phyloP scores from a whole-genome alignment of 2,888 invertebrate genomes.

The Drosophila peninsularis region DNA sequence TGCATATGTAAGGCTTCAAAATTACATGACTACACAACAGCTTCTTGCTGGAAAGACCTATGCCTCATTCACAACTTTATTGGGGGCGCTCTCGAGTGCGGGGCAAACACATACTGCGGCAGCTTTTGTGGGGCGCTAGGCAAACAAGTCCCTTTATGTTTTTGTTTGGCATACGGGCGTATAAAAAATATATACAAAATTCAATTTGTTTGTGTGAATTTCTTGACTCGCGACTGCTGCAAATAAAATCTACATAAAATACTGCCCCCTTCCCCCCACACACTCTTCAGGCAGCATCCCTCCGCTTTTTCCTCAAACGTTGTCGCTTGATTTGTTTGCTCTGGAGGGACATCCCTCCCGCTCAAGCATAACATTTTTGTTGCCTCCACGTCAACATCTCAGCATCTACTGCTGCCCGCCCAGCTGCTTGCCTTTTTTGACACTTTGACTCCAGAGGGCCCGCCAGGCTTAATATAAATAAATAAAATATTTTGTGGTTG shows the following conservation, averaged over 20 bases:
- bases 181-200: slow-evolving; percentile 75
- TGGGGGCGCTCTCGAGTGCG: background rate
- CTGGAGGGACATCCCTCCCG: slow-evolving; percentile 7
- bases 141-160: slow-evolving; percentile 65
- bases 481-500: slow-evolving; percentile 71
- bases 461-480: slow-evolving; percentile 53
- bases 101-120: slow-evolving; percentile 33
- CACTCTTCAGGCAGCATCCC: background rate
- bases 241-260: slow-evolving; percentile 77
- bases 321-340: slow-evolving; percentile 58
- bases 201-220: slow-evolving; percentile 73
- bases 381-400: background rate
- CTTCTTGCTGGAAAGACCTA: background rate
- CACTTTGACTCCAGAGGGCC: slow-evolving; percentile 50
- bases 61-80: background rate
- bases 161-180: slow-evolving; percentile 45
- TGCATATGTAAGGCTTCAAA: background rate
- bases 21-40: background rate
- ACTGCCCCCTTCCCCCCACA: background rate
- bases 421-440: slow-evolving; percentile 48
- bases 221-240: slow-evolving; percentile 74
- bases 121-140: slow-evolving; percentile 45
- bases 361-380: slow-evolving; percentile 8
- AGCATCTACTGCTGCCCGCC: background rate
- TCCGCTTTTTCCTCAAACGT: slow-evolving; percentile 13